Evolutionary conservation across 2,113 vertebrate genomes (phyloP), one percentile per base, ranked within the genome.

Genomic region (Erythrocercus mccallii): DNA sequence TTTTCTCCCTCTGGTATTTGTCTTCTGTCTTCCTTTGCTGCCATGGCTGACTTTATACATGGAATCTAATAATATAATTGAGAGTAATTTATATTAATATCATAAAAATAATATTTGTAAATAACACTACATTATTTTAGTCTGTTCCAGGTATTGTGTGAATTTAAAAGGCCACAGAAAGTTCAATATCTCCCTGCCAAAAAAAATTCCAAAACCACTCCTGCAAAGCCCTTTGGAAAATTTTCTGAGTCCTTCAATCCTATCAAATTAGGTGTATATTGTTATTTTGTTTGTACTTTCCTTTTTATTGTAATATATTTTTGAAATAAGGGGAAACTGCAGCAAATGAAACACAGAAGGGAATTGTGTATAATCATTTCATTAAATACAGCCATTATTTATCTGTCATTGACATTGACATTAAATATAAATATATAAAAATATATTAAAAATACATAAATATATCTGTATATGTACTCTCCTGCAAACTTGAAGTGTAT

Each of bases 181-280:
- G 12, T 33, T 51, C 25, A 85, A 22, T 22, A 22, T 6, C 8
- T 12, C 11, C 14, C 14, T 8, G 25, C 2, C 21, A 57, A 30
- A 37, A 40, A 38, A 40, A 48, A 14, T 0, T 51, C 7, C 44
- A 54, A 80, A 78, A 37, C 4, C 5, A n/a, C 10, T 60, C 12
- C 3, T 9, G 8, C 3, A 48, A 44, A 35, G 1, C 1, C 4
- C 5, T 2, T 38, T 13, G 47, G 15, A 64, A 15, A 47, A 47
- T 27, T 30, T 81, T 60, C 12, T 69, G 50, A 45, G 44, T 51
- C 2, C 30, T 60, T 79, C 9, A 81, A 15, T 84, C 10, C 2
- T 89, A 15, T 51, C 14, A 86, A 45, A 25, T 73, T 73, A 31
- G 5, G 4, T 2, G 74, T 73, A 48, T 50, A 18, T 74, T 66